Base-by-base conservation (phyloP, 2,888 invertebrate species). In the Blastobasis adustella region DNA sequence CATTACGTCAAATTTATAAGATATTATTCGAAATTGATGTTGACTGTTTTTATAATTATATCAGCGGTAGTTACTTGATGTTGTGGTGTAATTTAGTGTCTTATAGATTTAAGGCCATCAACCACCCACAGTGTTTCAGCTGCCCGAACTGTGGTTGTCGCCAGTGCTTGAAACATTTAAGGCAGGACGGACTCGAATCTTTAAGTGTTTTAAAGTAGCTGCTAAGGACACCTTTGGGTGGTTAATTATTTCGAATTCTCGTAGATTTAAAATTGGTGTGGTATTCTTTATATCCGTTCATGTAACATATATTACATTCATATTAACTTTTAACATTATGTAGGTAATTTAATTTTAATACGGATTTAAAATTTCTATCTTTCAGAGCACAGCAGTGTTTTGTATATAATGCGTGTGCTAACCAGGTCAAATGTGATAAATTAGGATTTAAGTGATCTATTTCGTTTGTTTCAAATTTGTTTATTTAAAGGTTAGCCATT, bases 41-140 rank as follows among this genome's bases (percentile, higher is more conserved):
- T 89, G 89, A 89, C 87, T 89, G 89, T 89, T 89, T 50, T 89
- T 84, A 87, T 86, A 86, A 86, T 83, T 85, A 85, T 86, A 88
- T 82, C 79, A 76, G 79, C 88, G 76, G 88, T 85, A 88, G 88
- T 87, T 86, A 89, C 75, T 89, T 82, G 89, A 86, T 89, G 89
- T 89, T 89, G 89, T 89, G 89, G 87, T 79, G 89, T 89, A 85
- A 79, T 82, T 81, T 87, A 87, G 88, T 88, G 88, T 88, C 87
- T 88, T 88, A 87, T 86, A 82, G 78, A 63, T 69, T 65, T 79
- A 84, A 82, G 81, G 71, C 71, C 61, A 66, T 71, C 64, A 71
- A 79, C 74, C 79, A 79, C 78, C 82, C 79, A 76, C 78, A 79
- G 75, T 71, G 58, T 44, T 52, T 47, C 50, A 49, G 23, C 23